Conservation (phyloP, 92 coral and sea anemone species). For the Ricordea florida region DNA sequence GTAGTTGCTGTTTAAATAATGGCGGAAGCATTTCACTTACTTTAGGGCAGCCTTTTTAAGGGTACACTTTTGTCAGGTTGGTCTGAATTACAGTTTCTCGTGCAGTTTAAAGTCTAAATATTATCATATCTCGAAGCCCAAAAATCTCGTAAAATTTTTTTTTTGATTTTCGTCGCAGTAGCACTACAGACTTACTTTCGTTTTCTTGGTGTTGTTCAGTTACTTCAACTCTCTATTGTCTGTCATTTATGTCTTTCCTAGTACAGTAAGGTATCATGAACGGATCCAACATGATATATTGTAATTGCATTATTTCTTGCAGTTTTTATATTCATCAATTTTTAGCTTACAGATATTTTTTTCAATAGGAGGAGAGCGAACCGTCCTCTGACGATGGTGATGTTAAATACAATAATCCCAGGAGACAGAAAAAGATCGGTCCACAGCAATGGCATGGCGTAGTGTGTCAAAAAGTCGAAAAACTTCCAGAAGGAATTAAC, state of each 20-base stretch:
- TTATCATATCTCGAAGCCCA: no score
- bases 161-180: no score
- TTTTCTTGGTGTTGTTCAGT: not conserved
- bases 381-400: conserved; percentile 25
- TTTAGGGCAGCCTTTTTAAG: no score
- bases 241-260: not conserved
- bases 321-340: not conserved
- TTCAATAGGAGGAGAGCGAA: conserved; percentile 7
- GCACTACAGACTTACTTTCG: no score
- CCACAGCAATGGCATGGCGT: conserved; percentile 40
- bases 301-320: not conserved
- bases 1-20: no score
- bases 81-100: no score
- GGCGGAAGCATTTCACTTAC: no score
- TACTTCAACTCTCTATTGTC: not conserved
- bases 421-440: conserved; percentile 33
- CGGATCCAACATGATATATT: not conserved
- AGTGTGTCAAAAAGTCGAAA: conserved; percentile 18
- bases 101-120: no score
- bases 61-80: no score
- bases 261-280: not conserved
- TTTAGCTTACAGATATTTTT: not conserved
- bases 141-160: no score
- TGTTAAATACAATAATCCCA: not conserved
- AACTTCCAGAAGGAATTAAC: conserved; percentile 49